phyloP scores from a whole-genome alignment of 1,140 invertebrate genomes.

The Battus philenor region DNA sequence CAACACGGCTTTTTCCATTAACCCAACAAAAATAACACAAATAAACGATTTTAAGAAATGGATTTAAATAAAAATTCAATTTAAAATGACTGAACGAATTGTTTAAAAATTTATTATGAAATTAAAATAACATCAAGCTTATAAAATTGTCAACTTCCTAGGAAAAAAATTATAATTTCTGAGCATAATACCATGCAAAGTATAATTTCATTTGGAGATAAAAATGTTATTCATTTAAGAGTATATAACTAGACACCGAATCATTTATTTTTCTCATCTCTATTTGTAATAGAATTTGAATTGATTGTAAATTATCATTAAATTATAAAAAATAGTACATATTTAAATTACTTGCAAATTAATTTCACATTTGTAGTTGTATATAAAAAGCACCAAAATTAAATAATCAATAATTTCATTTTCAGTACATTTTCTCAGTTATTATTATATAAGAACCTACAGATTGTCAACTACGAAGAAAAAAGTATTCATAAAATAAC shows the following conservation, averaged over 20 bases:
- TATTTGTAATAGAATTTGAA: neutral
- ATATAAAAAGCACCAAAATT: conserved; percentile 10
- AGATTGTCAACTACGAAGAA: conserved; percentile 21
- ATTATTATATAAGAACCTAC: conserved; percentile 20
- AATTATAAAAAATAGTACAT: conserved; percentile 5
- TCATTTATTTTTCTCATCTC: conserved; percentile 21
- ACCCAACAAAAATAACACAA: too few relatives aligned
- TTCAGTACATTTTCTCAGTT: neutral
- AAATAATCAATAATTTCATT: neutral
- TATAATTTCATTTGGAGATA: conserved; percentile 60
- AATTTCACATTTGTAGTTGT: neutral
- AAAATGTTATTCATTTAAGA: conserved; percentile 49
- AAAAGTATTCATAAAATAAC: conserved; percentile 47
- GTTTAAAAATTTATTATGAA: conserved; percentile 71
- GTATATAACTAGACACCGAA: conserved; percentile 38
- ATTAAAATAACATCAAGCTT: conserved; percentile 73
- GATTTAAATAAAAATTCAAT: too few relatives aligned
- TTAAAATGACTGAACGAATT: too few relatives aligned
- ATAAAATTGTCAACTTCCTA: conserved; percentile 67
- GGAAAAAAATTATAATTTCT: conserved; percentile 66
- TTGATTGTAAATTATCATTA: conserved; percentile 5
- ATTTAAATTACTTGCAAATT: conserved; percentile 6
- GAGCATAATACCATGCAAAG: conserved; percentile 64
- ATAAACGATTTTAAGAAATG: too few relatives aligned
- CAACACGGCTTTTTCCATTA: too few relatives aligned